These are phyloP conservation scores for Tuberolachnus salignus DNA, from an alignment of 2,888 invertebrate genomes.

Conservation along the genomic window DNA sequence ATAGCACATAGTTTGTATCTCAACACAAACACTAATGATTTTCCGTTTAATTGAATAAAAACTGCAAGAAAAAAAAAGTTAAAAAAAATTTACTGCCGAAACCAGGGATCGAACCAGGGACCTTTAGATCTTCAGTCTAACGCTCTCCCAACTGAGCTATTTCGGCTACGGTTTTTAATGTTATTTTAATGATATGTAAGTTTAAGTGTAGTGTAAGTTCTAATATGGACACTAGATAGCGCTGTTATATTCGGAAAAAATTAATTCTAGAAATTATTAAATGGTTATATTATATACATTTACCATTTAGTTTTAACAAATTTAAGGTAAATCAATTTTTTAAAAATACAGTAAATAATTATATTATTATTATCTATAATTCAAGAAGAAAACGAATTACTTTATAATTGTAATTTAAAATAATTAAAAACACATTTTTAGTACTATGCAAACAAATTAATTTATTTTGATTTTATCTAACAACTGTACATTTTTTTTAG, in stretches of 20 bases:
- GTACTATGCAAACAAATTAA: not conserved
- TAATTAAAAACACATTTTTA: not conserved
- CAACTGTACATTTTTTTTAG: slow-evolving; percentile 13
- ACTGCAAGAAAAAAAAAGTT: not conserved
- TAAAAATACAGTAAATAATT: too few species aligned
- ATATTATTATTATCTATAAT: not conserved
- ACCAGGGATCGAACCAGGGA: slow-evolving; percentile 76
- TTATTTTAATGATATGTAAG: slow-evolving; percentile 11
- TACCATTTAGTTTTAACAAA: not conserved
- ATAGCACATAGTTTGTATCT: too few species aligned
- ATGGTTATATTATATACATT: too few species aligned
- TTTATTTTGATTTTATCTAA: not conserved
- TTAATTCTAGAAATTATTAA: too few species aligned
- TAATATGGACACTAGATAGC: not conserved
- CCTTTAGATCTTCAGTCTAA: slow-evolving; percentile 75
- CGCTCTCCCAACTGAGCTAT: slow-evolving; percentile 70
- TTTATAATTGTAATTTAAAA: not conserved
- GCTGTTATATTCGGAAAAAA: not conserved
- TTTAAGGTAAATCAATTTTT: too few species aligned
- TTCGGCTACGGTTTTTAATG: not conserved
- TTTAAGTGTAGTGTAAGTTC: not conserved
- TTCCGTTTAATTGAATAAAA: too few species aligned
- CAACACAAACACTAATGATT: too few species aligned
- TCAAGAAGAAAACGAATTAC: not conserved
- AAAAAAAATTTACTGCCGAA: slow-evolving; percentile 65